Evolutionary conservation across 2,113 vertebrate genomes (phyloP).

Genomic region (Elephantulus edwardii): DNA sequence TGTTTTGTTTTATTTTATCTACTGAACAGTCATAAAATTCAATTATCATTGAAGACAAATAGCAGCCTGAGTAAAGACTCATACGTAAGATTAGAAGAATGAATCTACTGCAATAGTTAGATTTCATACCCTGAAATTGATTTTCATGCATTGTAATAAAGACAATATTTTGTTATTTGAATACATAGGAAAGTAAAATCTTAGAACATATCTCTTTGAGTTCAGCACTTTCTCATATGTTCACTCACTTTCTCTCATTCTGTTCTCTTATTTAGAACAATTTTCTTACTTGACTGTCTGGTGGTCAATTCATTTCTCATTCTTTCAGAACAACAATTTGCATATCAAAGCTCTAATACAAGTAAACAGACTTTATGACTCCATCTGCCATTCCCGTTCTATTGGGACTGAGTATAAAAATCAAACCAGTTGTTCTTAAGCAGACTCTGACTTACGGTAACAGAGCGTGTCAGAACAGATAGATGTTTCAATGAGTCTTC

Average conservation of each 20-base stretch:
- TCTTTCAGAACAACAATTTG: constrained; percentile 89
- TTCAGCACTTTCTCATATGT: not conserved
- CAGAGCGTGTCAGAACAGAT: not conserved
- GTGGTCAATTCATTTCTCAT: constrained; percentile 86
- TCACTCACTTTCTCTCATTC: not conserved
- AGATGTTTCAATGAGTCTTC: not conserved
- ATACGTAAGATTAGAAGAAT: constrained; percentile 39
- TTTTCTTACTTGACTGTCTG: constrained; percentile 62
- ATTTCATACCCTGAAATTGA: not conserved
- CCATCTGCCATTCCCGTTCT: constrained; percentile 84
- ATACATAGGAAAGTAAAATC: constrained; percentile 18
- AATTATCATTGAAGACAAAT: constrained; percentile 53
- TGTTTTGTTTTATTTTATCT: constrained; percentile 30
- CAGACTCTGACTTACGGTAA: not conserved
- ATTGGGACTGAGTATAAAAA: constrained; percentile 65
- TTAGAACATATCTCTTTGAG: not conserved
- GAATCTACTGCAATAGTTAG: constrained; percentile 48
- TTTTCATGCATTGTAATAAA: constrained; percentile 37
- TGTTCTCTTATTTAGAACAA: not conserved
- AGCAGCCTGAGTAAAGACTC: not conserved
- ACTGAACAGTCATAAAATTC: constrained; percentile 21
- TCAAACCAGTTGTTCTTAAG: not conserved
- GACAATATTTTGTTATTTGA: constrained; percentile 22
- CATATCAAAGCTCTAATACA: constrained; percentile 88
- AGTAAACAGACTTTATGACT: constrained; percentile 83